Evolutionary conservation across 2,888 invertebrate species (phyloP).

Genomic region (Oasisia sp.): DNA sequence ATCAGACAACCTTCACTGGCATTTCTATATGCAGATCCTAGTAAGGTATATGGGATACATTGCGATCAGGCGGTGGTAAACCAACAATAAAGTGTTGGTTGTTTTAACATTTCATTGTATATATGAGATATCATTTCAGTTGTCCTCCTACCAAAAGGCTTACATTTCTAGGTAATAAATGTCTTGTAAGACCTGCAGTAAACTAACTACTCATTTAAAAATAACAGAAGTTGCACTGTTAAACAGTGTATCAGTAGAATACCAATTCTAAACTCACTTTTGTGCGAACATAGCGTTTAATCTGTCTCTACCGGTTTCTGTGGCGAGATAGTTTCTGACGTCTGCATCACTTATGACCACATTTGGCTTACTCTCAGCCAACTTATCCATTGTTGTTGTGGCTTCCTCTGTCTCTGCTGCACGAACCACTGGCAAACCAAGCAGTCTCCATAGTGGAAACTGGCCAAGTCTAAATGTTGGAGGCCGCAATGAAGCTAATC

Average conservation of each 20-base stretch:
- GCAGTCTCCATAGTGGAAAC: background rate
- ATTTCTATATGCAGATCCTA: too few species aligned
- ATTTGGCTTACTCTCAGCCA: conserved; percentile 17
- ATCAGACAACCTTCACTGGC: too few species aligned
- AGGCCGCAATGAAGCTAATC: background rate
- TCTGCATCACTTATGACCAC: conserved; percentile 13
- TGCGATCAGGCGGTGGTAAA: too few species aligned
- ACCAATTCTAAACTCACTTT: conserved; percentile 6
- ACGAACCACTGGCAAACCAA: background rate
- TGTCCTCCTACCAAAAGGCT: background rate
- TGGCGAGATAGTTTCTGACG: background rate
- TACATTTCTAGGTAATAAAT: background rate
- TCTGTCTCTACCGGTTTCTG: conserved; percentile 24
- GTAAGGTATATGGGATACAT: too few species aligned
- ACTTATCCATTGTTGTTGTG: background rate
- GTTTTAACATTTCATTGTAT: too few species aligned
- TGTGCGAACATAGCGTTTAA: conserved; percentile 19
- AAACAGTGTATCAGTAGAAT: background rate
- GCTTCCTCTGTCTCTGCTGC: background rate
- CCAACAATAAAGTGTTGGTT: too few species aligned
- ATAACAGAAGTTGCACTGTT: background rate
- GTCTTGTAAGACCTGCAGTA: background rate
- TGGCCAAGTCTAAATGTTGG: background rate
- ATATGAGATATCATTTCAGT: too few species aligned
- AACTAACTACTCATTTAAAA: background rate